Evolutionary conservation across 1,140 invertebrate species (phyloP).

Genomic region (Drosophila triauraria): DNA sequence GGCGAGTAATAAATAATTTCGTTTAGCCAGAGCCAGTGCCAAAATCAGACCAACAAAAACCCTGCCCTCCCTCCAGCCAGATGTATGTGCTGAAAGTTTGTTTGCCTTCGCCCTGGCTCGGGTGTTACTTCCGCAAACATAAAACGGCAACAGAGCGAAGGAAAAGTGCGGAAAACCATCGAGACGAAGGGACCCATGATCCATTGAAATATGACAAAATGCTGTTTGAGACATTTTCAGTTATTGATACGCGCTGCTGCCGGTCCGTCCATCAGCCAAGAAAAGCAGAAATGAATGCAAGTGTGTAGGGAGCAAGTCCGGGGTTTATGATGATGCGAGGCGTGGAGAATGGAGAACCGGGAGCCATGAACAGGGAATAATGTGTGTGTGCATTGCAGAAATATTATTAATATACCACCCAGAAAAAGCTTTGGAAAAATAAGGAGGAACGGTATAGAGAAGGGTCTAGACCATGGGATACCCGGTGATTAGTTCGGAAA

Average conservation of each 20-base stretch:
- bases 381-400: constrained; percentile 22
- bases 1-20: constrained; percentile 79
- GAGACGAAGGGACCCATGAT: constrained; percentile 25
- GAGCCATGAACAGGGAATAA: constrained; percentile 8
- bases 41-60: constrained; percentile 46
- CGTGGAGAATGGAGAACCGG: not conserved
- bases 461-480: not conserved
- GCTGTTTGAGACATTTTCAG: constrained; percentile 84
- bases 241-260: constrained; percentile 71
- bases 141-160: constrained; percentile 38
- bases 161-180: constrained; percentile 7
- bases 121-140: constrained; percentile 78
- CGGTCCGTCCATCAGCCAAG: constrained; percentile 57
- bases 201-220: constrained; percentile 83
- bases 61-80: constrained; percentile 24
- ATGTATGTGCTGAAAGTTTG: constrained; percentile 77
- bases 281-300: constrained; percentile 62
- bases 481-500: too few relatives aligned
- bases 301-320: constrained; percentile 46
- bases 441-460: not conserved
- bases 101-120: constrained; percentile 60
- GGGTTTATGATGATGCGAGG: constrained; percentile 57
- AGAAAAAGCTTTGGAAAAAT: constrained; percentile 19
- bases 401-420: constrained; percentile 74
- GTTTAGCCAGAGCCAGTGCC: constrained; percentile 60